Percentiles rank a stretch among this genome's conserved stretches.
Evolutionary conservation across 2,113 vertebrate species (phyloP).

Genomic region (Macaca nemestrina): DNA sequence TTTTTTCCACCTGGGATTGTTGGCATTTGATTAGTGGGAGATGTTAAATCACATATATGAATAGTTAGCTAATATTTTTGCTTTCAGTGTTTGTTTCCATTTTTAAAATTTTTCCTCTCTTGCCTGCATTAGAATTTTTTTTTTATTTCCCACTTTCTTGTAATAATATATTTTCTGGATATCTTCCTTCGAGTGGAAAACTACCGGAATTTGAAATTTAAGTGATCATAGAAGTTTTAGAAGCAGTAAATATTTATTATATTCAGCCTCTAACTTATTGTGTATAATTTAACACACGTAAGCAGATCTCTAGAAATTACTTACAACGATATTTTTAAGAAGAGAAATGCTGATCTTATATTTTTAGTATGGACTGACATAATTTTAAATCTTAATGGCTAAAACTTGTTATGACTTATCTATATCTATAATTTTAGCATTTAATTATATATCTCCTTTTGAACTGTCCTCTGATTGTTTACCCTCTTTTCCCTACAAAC

Average conservation of each 20-base stretch:
- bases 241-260: slow-evolving; percentile 50
- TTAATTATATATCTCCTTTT: slow-evolving; percentile 34
- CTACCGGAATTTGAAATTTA: slow-evolving; percentile 33
- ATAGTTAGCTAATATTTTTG: slow-evolving; percentile 21
- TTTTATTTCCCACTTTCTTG: background rate
- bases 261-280: slow-evolving; percentile 17
- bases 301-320: slow-evolving; percentile 12
- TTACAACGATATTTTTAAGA: slow-evolving; percentile 14
- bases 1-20: background rate
- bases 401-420: slow-evolving; percentile 22
- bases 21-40: slow-evolving; percentile 27
- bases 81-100: background rate
- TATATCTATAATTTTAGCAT: slow-evolving; percentile 13
- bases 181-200: slow-evolving; percentile 37
- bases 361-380: background rate
- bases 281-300: background rate
- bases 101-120: background rate
- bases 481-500: background rate
- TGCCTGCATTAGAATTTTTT: background rate
- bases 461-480: slow-evolving; percentile 26
- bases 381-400: slow-evolving; percentile 33
- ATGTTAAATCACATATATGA: background rate
- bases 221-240: background rate
- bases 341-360: slow-evolving; percentile 16
- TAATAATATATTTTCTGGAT: slow-evolving; percentile 26